phyloP scores from a whole-genome alignment of 2,888 invertebrate species.

The Drosophila silvestris region DNA sequence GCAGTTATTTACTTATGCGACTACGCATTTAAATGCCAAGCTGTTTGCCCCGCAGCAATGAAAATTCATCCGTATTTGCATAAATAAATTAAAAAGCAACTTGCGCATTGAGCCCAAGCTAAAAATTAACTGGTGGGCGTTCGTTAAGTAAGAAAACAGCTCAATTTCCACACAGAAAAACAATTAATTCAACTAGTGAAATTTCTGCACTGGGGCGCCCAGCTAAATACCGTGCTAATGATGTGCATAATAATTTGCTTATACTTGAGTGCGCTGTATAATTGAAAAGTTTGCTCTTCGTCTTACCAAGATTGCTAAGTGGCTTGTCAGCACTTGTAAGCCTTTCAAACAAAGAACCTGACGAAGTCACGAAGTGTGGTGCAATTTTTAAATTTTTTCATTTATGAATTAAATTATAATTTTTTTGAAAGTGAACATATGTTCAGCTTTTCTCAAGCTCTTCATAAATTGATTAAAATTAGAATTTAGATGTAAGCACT shows the following conservation, averaged over 20 bases:
- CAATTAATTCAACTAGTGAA: conserved; percentile 65
- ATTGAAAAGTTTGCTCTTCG: conserved; percentile 47
- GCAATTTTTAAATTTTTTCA: not conserved
- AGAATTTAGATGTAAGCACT: not conserved
- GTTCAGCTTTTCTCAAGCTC: not conserved
- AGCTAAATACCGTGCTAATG: conserved; percentile 72
- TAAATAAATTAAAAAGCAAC: conserved; percentile 70
- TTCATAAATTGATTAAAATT: not conserved
- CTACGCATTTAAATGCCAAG: conserved; percentile 43
- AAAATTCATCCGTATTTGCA: conserved; percentile 63
- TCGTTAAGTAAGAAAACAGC: conserved; percentile 59
- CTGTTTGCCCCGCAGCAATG: conserved; percentile 31
- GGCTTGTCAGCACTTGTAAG: conserved; percentile 4
- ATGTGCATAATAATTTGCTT: conserved; percentile 72
- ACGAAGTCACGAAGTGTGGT: not conserved
- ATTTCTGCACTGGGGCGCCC: conserved; percentile 3
- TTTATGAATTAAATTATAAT: not conserved
- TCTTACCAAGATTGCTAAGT: conserved; percentile 26
- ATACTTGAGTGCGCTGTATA: conserved; percentile 57
- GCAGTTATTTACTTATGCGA: conserved; percentile 49
- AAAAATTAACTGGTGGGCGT: conserved; percentile 23
- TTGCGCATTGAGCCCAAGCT: conserved; percentile 26
- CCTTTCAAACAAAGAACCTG: not conserved
- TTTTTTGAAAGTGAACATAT: not conserved
- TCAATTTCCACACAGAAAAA: conserved; percentile 64